A percentile compares a stretch with the other conserved stretches of the same genome.
These are phyloP conservation scores for Falco cherrug DNA, from an alignment of 2,797 vertebrate species.

Conservation along the genomic window DNA sequence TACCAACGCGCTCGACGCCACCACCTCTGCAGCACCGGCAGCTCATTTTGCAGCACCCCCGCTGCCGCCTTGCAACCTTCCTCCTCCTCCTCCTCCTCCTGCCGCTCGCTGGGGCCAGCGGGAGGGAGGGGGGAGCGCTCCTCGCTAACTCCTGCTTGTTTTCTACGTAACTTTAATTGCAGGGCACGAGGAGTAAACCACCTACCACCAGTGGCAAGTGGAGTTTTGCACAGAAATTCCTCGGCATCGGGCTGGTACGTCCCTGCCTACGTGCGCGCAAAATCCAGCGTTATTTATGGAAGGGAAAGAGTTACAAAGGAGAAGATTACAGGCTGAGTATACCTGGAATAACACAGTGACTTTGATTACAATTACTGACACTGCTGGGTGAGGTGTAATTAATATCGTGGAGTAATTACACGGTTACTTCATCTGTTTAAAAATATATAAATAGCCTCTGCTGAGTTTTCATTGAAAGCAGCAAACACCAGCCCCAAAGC, in stretches of 20 bases:
- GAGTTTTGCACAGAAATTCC: background rate
- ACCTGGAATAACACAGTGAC: slow-evolving; percentile 52
- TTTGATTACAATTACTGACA: slow-evolving; percentile 49
- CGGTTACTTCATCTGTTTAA: slow-evolving; percentile 40
- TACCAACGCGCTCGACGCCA: background rate
- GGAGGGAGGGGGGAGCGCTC: background rate
- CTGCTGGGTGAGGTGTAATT: slow-evolving; percentile 31
- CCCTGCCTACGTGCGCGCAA: background rate
- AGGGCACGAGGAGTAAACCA: background rate
- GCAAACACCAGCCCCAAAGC: background rate
- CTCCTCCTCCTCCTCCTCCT: background rate
- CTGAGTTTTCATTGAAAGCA: slow-evolving; percentile 18
- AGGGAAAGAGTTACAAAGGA: background rate
- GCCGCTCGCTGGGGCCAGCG: background rate
- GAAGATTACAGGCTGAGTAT: background rate
- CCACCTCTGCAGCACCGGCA: background rate
- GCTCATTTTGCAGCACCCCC: background rate
- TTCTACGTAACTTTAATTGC: background rate
- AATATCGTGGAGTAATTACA: slow-evolving; percentile 33
- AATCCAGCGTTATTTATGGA: background rate
- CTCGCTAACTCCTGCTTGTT: background rate
- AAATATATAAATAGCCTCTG: slow-evolving; percentile 14
- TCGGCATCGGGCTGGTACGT: background rate
- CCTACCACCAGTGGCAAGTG: background rate
- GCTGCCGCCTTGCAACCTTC: background rate